Evolutionary conservation across 2,113 vertebrate genomes (phyloP).

Genomic region (Shinisaurus crocodilurus): DNA sequence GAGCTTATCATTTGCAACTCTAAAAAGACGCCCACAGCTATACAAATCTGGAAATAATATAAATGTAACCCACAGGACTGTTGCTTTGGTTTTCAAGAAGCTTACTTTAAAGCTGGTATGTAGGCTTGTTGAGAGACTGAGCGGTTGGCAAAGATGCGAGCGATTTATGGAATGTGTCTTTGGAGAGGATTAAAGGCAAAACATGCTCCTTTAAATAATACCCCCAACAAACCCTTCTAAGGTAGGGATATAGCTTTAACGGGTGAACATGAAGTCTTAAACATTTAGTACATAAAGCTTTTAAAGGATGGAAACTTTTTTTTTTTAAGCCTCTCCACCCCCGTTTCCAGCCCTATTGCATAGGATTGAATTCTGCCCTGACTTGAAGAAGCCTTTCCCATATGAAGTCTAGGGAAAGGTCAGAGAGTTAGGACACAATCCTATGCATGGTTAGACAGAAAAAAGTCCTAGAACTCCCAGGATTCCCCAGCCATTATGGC

Average conservation of each 20-base stretch:
- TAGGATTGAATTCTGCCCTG: constrained; percentile 72
- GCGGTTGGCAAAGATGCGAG: constrained; percentile 78
- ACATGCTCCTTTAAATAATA: constrained; percentile 67
- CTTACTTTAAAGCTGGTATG: constrained; percentile 84
- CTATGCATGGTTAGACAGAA: too few species aligned
- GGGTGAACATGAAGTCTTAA: constrained; percentile 60
- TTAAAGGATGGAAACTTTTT: constrained; percentile 45
- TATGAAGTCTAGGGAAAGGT: constrained; percentile 67
- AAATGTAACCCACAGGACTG: constrained; percentile 75
- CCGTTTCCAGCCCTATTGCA: constrained; percentile 32
- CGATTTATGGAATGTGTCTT: constrained; percentile 82
- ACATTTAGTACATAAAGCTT: constrained; percentile 51
- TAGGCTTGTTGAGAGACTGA: constrained; percentile 69
- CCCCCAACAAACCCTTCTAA: constrained; percentile 50
- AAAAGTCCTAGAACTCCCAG: too few species aligned
- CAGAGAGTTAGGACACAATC: neutral
- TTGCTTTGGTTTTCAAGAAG: constrained; percentile 76
- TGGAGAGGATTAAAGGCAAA: constrained; percentile 79
- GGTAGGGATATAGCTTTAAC: constrained; percentile 66
- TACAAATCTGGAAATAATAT: constrained; percentile 82
- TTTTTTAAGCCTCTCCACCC: neutral
- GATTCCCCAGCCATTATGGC: too few species aligned
- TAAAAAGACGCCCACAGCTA: constrained; percentile 71
- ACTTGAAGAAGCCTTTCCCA: constrained; percentile 73
- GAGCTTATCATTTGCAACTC: constrained; percentile 74